phyloP scores from a whole-genome alignment of 2,113 vertebrate genomes.

The Sterrhoptilus dennistouni region DNA sequence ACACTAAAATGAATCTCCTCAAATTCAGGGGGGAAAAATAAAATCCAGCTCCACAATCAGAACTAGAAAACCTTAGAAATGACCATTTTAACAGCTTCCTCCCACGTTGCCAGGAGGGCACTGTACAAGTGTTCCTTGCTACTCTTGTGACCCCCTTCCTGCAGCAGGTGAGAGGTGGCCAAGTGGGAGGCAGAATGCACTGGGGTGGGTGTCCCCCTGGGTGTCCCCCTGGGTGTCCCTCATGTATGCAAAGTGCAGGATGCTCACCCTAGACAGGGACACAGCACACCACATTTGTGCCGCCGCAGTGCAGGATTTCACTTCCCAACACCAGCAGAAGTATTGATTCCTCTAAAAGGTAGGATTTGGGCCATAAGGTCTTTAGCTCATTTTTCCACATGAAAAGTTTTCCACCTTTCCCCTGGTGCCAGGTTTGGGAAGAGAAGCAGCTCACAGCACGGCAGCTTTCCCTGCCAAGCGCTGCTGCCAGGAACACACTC shows the following conservation, averaged over 20 bases:
- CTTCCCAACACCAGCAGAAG: neutral
- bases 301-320: accelerated
- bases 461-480: no score
- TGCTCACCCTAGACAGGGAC: neutral
- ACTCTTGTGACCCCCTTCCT: accelerated
- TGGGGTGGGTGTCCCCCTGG: no score
- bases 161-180: neutral
- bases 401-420: no score
- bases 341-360: neutral
- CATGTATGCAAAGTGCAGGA: accelerated
- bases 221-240: neutral
- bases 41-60: neutral
- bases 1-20: neutral
- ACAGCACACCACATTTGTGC: neutral
- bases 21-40: neutral
- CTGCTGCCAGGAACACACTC: no score
- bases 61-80: neutral
- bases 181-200: accelerated
- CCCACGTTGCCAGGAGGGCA: accelerated
- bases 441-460: no score
- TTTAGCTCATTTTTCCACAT: neutral
- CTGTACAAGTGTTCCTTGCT: no score
- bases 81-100: neutral
- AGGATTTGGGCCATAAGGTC: neutral
- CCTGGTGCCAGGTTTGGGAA: no score